Evolutionary conservation across 2,888 invertebrate genomes (phyloP), one percentile per base, ranked within the genome.

Genomic region (Lochmaea crataegi): DNA sequence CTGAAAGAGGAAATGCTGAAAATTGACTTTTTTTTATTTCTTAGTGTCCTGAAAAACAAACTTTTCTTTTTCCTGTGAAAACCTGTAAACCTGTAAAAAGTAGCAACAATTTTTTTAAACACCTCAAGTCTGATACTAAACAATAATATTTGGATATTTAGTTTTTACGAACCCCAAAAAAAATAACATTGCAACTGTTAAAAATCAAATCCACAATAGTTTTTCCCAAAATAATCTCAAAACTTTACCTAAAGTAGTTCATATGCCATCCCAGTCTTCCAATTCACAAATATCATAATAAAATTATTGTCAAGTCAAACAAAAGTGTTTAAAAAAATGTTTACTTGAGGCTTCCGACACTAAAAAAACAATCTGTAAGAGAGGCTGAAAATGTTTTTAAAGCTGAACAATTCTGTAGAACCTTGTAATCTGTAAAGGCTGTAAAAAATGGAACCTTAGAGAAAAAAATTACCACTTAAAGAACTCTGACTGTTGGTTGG

Each of bases 341-440:
- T 57, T 45, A 48, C 56, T 61, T 48, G 60, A 22, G 57, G 53
- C n/a, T n/a, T n/a, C n/a, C n/a, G n/a, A n/a, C 22, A 14, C 48
- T 22, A 45, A 16, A 1, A 63, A 63, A 57, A 68, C 68, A 72
- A 72, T 68, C 68, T 68, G 67, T 68, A 68, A 68, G 67, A 53
- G 58, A 72, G 41, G 70, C 74, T 74, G 71, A 74, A 72, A 71
- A 68, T 38, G 48, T 51, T 56, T 68, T 67, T 67, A 7, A 51
- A 51, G 69, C 58, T 51, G 45, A 64, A 68, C 66, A 70, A 70
- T 61, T 61, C 77, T 68, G 76, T 75, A 60, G 58, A 74, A 77
- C 70, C 72, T 74, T 78, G 73, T 71, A 77, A 76, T 80, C 81
- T 80, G 80, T 77, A 81, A 79, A 78, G 78, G 77, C 79, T 80